Conservation (phyloP, 2,888 invertebrate genomes). For the Gymnoscelis rufifasciata region DNA sequence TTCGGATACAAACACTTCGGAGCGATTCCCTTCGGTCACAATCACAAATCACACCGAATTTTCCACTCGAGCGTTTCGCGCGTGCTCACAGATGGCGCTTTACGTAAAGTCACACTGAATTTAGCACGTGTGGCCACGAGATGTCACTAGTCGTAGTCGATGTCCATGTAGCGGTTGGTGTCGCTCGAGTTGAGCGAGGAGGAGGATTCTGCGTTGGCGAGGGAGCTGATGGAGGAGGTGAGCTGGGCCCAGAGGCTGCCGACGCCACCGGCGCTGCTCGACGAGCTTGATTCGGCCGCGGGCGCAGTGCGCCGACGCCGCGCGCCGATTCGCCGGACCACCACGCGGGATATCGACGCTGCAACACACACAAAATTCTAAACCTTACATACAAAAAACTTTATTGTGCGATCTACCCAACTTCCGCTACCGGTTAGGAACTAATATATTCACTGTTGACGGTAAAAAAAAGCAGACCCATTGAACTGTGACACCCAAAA, state of each 20-base stretch:
- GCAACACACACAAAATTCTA: conserved; percentile 13
- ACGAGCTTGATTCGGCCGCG: conserved; percentile 14
- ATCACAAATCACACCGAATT: not conserved
- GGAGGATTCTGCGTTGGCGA: conserved; percentile 28
- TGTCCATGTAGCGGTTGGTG: conserved; percentile 60
- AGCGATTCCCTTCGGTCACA: not conserved
- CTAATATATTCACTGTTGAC: too few relatives aligned
- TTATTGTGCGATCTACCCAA: too few relatives aligned
- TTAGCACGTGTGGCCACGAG: not conserved
- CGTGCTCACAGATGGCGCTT: too few relatives aligned
- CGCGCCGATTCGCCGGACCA: conserved; percentile 31
- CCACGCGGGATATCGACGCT: conserved; percentile 39
- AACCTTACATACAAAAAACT: not conserved
- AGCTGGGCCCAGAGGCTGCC: conserved; percentile 42
- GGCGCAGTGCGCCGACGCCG: conserved; percentile 23
- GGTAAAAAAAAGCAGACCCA: too few relatives aligned
- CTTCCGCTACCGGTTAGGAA: too few relatives aligned
- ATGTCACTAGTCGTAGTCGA: conserved; percentile 61
- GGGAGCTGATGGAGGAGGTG: conserved; percentile 22
- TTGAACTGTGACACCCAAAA: too few relatives aligned
- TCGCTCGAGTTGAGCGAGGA: conserved; percentile 39
- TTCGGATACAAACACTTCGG: not conserved
- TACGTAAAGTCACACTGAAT: conserved; percentile 1
- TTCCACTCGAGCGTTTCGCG: not conserved
- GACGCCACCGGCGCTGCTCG: conserved; percentile 21